Base-by-base conservation (phyloP, 1,140 invertebrate genomes). In the Papilio glaucus region DNA sequence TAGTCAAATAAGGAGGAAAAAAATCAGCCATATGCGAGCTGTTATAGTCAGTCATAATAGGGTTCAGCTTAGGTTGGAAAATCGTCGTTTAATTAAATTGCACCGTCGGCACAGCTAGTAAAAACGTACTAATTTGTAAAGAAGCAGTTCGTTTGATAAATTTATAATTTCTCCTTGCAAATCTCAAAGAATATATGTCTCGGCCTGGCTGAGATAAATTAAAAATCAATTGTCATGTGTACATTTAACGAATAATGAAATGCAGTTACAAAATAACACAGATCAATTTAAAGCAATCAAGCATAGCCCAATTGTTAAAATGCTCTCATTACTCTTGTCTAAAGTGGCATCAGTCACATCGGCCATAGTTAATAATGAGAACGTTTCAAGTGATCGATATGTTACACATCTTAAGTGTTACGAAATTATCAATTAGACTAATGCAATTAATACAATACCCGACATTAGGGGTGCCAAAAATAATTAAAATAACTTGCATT, bases 401-500 rank as follows among this genome's bases (percentile, higher is more conserved):
- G 37, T 18, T 12, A 13, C 15, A 15, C 6, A 38, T 29, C 15
- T 9, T 29, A 26, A 26, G 38, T 42, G 13, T 68, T 68, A 29
- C 39, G 29, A 26, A 68, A 68, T 67, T 42, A 67, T 13, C 62
- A 24, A 39, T 68, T 42, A 68, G 39, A 0, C 24, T 68, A 45
- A 68, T 68, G 65, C 41, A 68, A 68, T 68, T 68, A 68, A 21
- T 45, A 29, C 24, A 29, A 68, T 45, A 68, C 41, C n/a, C 2
- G 21, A n/a, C 39, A 29, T 1, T 10, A 68, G 65, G 65, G 65
- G 12, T 68, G 41, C 24, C 65, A 45, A 10, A 4, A 8, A n/a
- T 2, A 8, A 15, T 18, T 2, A 53, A 53, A 33, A 33, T 33
- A 3, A 33, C 2, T 33, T 6, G 6, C 29, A 3, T 33, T 15